These are phyloP conservation scores for Clepsis dumicolana DNA, from an alignment of 2,888 invertebrate genomes.

Conservation along the genomic window DNA sequence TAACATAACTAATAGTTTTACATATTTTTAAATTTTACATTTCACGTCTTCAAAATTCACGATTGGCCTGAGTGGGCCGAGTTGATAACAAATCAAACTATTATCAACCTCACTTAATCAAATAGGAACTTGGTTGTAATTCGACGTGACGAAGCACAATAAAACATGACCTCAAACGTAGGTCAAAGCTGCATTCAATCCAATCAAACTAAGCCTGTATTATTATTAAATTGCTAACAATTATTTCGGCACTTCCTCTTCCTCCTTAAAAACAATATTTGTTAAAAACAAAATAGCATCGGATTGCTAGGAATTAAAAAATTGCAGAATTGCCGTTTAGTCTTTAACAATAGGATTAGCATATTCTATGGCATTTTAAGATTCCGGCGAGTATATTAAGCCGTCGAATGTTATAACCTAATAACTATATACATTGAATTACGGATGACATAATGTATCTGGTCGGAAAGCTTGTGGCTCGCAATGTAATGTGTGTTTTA, in stretches of 20 bases:
- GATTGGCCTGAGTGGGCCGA: background rate
- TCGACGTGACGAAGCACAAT: slow-evolving; percentile 9
- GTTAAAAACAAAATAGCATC: slow-evolving; percentile 1
- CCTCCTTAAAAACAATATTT: slow-evolving; percentile 14
- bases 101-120: background rate
- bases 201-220: background rate
- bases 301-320: background rate
- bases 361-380: too few relatives aligned
- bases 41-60: background rate
- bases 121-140: slow-evolving; percentile 1
- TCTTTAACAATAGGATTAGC: too few relatives aligned
- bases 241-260: slow-evolving; percentile 43
- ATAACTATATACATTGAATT: too few relatives aligned
- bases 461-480: too few relatives aligned
- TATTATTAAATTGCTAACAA: slow-evolving; percentile 43
- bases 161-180: slow-evolving; percentile 17
- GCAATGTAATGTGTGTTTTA: too few relatives aligned
- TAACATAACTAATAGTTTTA: too few relatives aligned
- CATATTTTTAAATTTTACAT: too few relatives aligned
- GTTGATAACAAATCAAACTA: background rate
- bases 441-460: too few relatives aligned
- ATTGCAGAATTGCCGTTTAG: background rate
- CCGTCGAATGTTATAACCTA: too few relatives aligned
- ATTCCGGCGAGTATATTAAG: too few relatives aligned
- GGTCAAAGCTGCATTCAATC: slow-evolving; percentile 22